These are phyloP conservation scores for Urechis unicinctus DNA, from an alignment of 2,888 invertebrate species.

Conservation along the genomic window DNA sequence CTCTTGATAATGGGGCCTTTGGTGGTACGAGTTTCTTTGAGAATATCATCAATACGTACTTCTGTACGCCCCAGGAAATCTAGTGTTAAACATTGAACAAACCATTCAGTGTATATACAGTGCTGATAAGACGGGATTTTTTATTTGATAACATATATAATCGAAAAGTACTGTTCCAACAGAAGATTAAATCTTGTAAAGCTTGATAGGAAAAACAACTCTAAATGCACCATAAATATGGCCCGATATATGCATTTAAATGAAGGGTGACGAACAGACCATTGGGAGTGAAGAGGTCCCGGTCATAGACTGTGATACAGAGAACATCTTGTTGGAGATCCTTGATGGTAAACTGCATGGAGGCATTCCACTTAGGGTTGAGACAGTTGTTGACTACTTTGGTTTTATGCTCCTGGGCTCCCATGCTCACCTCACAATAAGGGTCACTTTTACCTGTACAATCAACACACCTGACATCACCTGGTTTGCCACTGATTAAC, in stretches of 20 bases:
- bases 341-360: constrained; percentile 70
- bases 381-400: constrained; percentile 58
- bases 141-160: too few relatives aligned
- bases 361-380: constrained; percentile 66
- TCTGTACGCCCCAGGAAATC: constrained; percentile 69
- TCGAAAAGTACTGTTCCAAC: too few relatives aligned
- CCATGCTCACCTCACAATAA: constrained; percentile 69
- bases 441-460: constrained; percentile 59
- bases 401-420: constrained; percentile 66
- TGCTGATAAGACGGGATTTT: too few relatives aligned
- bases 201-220: background rate
- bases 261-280: constrained; percentile 53
- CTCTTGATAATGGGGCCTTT: constrained; percentile 63
- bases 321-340: constrained; percentile 65
- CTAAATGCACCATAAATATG: too few relatives aligned
- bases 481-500: background rate
- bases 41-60: constrained; percentile 61
- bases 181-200: too few relatives aligned
- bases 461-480: background rate
- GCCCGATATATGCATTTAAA: background rate
- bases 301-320: constrained; percentile 65
- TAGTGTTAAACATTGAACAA: constrained; percentile 46
- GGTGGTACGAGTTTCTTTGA: constrained; percentile 55
- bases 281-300: constrained; percentile 67
- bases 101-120: too few relatives aligned